Evolutionary conservation across 1,140 invertebrate species (phyloP).

Genomic region (Myzus persicae): DNA sequence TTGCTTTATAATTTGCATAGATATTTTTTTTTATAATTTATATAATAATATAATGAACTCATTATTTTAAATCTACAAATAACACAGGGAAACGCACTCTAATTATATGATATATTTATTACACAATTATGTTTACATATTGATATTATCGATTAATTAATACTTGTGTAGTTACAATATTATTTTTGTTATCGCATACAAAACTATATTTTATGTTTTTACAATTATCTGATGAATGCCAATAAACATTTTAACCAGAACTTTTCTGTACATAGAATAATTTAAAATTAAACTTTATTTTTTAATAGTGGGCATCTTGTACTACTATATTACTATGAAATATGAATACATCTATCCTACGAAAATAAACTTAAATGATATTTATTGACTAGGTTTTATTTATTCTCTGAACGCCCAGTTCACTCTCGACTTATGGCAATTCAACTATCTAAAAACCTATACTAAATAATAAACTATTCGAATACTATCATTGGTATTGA

Average conservation of each 20-base stretch:
- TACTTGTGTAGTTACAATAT: background rate
- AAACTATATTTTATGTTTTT: slow-evolving; percentile 8
- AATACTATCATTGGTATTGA: background rate
- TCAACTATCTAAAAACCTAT: background rate
- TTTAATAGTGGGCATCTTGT: background rate
- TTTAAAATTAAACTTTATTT: background rate
- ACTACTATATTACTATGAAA: background rate
- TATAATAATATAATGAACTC: slow-evolving; percentile 7
- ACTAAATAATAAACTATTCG: too few species aligned
- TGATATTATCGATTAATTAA: slow-evolving; percentile 2
- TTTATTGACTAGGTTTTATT: background rate
- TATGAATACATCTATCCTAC: background rate
- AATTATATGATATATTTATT: background rate
- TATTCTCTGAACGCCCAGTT: background rate
- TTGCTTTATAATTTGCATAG: background rate
- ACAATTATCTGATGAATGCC: background rate
- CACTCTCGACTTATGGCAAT: background rate
- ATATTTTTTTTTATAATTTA: background rate
- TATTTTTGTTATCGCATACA: background rate
- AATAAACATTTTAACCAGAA: background rate
- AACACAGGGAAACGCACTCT: background rate
- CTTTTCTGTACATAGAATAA: background rate
- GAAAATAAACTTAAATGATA: background rate
- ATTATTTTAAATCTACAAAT: background rate
- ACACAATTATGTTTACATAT: background rate